Base-by-base conservation (phyloP, 2,888 invertebrate species). In the Mesorhabditis spiculigera region DNA sequence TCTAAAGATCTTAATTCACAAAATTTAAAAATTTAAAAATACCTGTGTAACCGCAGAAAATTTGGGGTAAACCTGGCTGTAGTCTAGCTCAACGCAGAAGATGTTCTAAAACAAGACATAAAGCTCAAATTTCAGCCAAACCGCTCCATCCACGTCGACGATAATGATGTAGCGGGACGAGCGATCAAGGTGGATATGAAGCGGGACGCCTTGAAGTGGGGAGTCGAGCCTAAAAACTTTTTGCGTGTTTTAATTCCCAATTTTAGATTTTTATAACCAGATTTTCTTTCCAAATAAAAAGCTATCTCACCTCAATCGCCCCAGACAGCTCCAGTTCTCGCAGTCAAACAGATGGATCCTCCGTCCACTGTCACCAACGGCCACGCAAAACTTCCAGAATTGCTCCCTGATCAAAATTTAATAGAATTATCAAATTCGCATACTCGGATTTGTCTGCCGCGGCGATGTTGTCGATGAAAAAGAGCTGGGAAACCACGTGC, bases 271-370 rank as follows among this genome's bases (percentile, higher is more conserved):
- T 28, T 28, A n/a, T 4, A 65, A 65, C 4, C n/a, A n/a, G n/a
- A n/a, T n/a, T n/a, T n/a, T n/a, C n/a, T n/a, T n/a, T n/a, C 8
- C 8, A 13, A 3, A 10, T 1, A 65, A 10, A 41, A 65, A 43
- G 28, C 28, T 3, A 28, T 1, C 28, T 65, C 13, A 89, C 3
- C 81, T 73, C 65, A 83, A 69, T 45, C 72, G 68, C 45, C 79
- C 96, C n/a, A 95, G 88, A 85, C 95, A 95, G 66, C 90, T 90
- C 97, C 97, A 97, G 0, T 92, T 90, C 85, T 95, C 78, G 65
- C 82, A 84, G 62, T 84, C 82, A 69, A 77, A 82, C n/a, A 84
- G 68, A 44, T 76, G 75, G 62, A 83, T 13, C 10, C 77, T 75
- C 10, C 80, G 71, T 5, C 83, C 83, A 41, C 73, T 74, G 45